Evolutionary conservation across 2,888 invertebrate species (phyloP).

Genomic region (Spialia ferax): DNA sequence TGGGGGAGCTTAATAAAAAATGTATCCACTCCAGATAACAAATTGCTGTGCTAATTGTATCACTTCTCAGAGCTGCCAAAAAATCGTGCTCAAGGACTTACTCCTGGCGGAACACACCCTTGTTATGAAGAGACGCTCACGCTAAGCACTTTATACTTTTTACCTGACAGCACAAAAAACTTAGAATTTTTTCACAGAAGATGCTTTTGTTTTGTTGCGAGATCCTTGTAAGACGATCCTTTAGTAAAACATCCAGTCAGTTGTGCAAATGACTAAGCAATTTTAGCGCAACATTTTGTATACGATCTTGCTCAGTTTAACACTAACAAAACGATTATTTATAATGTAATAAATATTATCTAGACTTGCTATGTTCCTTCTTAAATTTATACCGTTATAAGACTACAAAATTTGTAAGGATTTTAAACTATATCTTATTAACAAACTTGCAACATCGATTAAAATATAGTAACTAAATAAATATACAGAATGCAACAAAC

Average conservation of each 20-base stretch:
- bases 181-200: constrained; percentile 36
- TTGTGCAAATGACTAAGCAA: constrained; percentile 25
- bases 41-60: constrained; percentile 37
- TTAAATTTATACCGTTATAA: too few species aligned
- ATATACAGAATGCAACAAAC: background rate
- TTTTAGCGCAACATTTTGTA: background rate
- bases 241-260: constrained; percentile 31
- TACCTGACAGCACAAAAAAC: constrained; percentile 36
- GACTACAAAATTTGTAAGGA: too few species aligned
- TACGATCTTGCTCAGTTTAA: too few species aligned
- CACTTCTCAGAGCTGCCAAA: constrained; percentile 50
- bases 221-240: constrained; percentile 23
- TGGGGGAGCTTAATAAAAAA: constrained; percentile 26
- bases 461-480: too few species aligned
- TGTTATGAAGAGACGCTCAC: constrained; percentile 49
- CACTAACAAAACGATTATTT: too few species aligned
- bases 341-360: too few species aligned
- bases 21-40: constrained; percentile 16
- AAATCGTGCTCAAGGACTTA: constrained; percentile 65
- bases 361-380: too few species aligned
- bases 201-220: constrained; percentile 27
- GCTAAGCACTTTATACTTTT: constrained; percentile 49
- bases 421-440: background rate
- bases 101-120: constrained; percentile 51
- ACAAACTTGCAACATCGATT: background rate